A percentile compares a stretch with the other conserved stretches of the same genome.
Evolutionary conservation across 2,888 invertebrate genomes (phyloP).

Genomic region (Chymomyza amoena): DNA sequence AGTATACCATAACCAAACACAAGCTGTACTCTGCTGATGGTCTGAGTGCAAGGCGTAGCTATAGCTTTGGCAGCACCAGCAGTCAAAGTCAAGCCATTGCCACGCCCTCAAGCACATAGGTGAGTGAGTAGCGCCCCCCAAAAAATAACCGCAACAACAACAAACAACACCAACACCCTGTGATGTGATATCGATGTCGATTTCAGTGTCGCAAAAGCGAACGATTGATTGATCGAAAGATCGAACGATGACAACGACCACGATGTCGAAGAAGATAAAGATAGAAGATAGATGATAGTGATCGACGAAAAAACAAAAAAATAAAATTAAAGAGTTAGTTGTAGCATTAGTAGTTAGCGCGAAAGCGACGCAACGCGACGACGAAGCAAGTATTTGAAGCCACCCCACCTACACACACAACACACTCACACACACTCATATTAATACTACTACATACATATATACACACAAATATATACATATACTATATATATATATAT

Average conservation of each 20-base stretch:
- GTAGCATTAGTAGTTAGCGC: constrained; percentile 56
- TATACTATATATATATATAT: background rate
- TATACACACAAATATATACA: constrained; percentile 4
- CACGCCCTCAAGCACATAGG: constrained; percentile 58
- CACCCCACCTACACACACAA: constrained; percentile 70
- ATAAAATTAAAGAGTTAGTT: background rate
- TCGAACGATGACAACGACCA: constrained; percentile 13
- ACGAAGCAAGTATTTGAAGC: constrained; percentile 73
- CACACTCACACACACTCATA: constrained; percentile 36
- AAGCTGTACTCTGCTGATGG: constrained; percentile 71
- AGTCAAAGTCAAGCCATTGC: constrained; percentile 65
- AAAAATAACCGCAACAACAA: background rate
- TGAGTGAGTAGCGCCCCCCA: background rate
- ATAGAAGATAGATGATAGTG: constrained; percentile 10
- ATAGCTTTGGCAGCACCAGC: constrained; percentile 57
- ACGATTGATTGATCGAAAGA: background rate
- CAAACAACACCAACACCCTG: constrained; percentile 8
- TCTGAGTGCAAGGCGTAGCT: constrained; percentile 55
- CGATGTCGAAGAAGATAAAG: constrained; percentile 16
- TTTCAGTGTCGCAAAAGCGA: background rate
- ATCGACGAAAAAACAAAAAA: background rate
- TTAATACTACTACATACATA: constrained; percentile 46
- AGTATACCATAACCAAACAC: constrained; percentile 74
- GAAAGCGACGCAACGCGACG: constrained; percentile 61
- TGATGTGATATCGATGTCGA: background rate